A percentile compares a stretch with the other conserved stretches of the same genome.
Conservation (phyloP, 2,797 vertebrate genomes). For the Taenioides sp. region DNA sequence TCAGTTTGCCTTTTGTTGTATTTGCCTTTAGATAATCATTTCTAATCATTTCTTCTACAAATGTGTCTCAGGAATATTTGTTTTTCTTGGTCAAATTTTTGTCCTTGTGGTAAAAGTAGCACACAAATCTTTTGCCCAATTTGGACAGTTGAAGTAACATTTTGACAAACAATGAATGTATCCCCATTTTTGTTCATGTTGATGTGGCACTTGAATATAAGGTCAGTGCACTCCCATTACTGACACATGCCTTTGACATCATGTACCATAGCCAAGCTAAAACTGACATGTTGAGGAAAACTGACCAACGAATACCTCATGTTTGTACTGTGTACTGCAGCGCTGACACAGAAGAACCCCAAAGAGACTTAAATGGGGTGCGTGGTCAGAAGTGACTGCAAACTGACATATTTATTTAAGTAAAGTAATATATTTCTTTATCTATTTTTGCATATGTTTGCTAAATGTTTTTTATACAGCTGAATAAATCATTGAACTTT, state of each 20-base stretch:
- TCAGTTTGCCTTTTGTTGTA: constrained; percentile 2
- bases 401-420: constrained; percentile 92
- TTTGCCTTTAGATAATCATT: constrained; percentile 71
- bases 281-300: constrained; percentile 69
- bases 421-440: constrained; percentile 97
- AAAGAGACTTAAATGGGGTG: constrained; percentile 77
- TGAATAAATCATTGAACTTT: constrained; percentile 77
- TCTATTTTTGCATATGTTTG: constrained; percentile 79
- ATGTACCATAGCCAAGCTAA: constrained; percentile 52
- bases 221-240: constrained; percentile 40
- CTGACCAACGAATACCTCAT: constrained; percentile 94
- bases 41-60: constrained; percentile 31
- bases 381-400: constrained; percentile 76
- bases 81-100: constrained; percentile 25
- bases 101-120: constrained; percentile 42
- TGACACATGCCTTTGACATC: constrained; percentile 56
- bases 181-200: constrained; percentile 26
- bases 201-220: constrained; percentile 42
- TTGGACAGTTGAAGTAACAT: constrained; percentile 32
- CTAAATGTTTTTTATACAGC: constrained; percentile 76
- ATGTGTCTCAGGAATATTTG: constrained; percentile 65
- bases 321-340: constrained; percentile 82
- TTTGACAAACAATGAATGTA: constrained; percentile 76
- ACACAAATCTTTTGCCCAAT: constrained; percentile 10
- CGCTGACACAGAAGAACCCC: constrained; percentile 73